Base-by-base conservation (phyloP, 2,797 vertebrate genomes). In the Spatula versicolor region DNA sequence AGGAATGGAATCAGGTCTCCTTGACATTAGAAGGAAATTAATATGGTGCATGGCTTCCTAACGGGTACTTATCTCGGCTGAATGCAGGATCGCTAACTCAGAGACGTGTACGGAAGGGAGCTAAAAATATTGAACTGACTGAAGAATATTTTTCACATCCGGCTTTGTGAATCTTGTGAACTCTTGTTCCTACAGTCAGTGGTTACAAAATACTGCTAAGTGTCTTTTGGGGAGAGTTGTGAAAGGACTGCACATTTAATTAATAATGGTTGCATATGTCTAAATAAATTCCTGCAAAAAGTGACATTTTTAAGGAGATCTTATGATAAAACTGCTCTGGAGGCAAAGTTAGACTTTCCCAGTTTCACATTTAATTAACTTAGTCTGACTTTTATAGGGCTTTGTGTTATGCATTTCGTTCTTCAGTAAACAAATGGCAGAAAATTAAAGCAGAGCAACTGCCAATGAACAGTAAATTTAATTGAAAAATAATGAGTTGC, bases 401-500 rank as follows among this genome's bases (percentile, higher is more conserved):
- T 97, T 97, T 97, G 94, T 97, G 94, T 97, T 98, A 96, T 92
- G 94, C 94, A 92, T 98, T 97, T 97, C 25, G 48, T 96, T 97
- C 93, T 95, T 97, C 92, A 3, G 96, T 97, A 98, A 98, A 98
- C 97, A 98, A 98, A 97, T 84, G 96, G 96, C 90, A 96, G 96
- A 97, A 98, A 98, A 98, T 98, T 97, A 98, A 97, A 98, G 96
- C 80, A 93, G 76, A 93, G 95, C 93, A 97, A 97, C 96, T 97
- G 97, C 97, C 97, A 98, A 96, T 85, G 52, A 97, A 79, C 73
- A 96, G 97, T 97, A 97, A 97, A 97, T 98, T 97, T 97, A 98
- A 98, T 97, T 97, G 97, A 97, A 97, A 97, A 98, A 97, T 97
- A 98, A 98, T 96, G 96, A 98, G 97, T 97, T 98, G 96, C 97